phyloP scores from a whole-genome alignment of 2,888 invertebrate species.

The Meiosimyza platycephala region DNA sequence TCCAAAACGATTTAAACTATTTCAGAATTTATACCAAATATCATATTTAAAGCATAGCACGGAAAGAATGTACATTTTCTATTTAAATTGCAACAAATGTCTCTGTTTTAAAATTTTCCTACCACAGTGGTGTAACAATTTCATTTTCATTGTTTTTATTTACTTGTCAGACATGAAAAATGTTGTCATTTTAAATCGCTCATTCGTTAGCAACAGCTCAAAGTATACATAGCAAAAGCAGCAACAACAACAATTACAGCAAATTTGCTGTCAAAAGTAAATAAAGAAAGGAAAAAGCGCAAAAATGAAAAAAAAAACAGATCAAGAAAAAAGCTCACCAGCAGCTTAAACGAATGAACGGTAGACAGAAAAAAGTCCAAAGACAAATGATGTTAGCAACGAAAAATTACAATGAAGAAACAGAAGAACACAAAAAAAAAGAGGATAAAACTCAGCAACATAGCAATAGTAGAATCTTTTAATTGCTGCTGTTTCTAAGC shows the following conservation, averaged over 20 bases:
- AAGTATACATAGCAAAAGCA: slow-evolving; percentile 29
- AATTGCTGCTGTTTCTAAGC: slow-evolving; percentile 60
- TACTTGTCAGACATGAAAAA: slow-evolving; percentile 49
- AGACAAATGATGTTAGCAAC: slow-evolving; percentile 24
- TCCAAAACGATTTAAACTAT: too few relatives aligned
- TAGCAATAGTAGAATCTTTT: slow-evolving; percentile 56
- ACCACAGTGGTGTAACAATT: background rate
- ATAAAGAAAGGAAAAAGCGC: background rate
- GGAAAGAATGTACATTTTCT: too few relatives aligned
- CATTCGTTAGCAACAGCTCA: slow-evolving; percentile 36
- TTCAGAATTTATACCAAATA: too few relatives aligned
- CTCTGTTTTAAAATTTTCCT: too few relatives aligned
- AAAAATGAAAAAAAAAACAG: background rate
- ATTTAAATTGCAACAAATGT: too few relatives aligned
- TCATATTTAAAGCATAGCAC: too few relatives aligned
- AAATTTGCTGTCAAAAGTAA: too few relatives aligned
- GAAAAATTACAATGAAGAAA: slow-evolving; percentile 7
- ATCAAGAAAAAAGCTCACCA: background rate
- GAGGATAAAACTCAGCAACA: slow-evolving; percentile 34
- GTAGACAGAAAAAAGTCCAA: background rate
- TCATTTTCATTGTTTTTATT: slow-evolving; percentile 53
- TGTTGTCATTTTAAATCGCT: slow-evolving; percentile 47
- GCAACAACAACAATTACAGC: slow-evolving; percentile 20
- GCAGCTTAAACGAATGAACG: background rate
- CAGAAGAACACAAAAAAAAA: background rate